Base-by-base conservation (phyloP, 2,888 invertebrate genomes). In the Limnephilus marmoratus region DNA sequence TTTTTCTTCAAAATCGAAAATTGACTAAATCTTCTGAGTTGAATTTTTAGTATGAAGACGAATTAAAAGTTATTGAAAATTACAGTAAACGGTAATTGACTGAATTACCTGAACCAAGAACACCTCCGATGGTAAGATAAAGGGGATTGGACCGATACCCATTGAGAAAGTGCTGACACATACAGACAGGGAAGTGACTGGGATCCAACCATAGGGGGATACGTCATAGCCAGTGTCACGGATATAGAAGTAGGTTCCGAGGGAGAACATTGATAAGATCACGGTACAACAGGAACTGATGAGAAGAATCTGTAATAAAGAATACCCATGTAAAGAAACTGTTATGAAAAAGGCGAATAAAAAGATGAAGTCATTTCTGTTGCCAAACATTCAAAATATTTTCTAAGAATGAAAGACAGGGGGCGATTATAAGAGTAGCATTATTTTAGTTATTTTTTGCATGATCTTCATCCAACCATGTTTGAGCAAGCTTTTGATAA, bases 81-180 rank as follows among this genome's bases (percentile, higher is more conserved):
- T 13, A 12, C 1, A 82, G 31, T 31, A 24, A n/a, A 81, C 12
- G 2, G 2, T 81, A 0, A 3, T 24, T 13, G 34, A 49, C 13
- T n/a, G 3, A 5, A 13, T 49, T 91, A 93, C 93, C 91, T 93
- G 92, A 31, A 93, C 90, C 45, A 92, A 85, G 80, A 93, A 92
- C 80, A 93, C 92, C 86, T 93, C 93, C 15, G 92, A 92, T 37
- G 90, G 88, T 18, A 93, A 87, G 12, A 93, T 90, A n/a, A 92
- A 93, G 4, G 93, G 93, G 0, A 93, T 82, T 3, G 93, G 93
- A 2, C 92, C 93, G 4, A 93, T 41, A 4, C 93, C 93, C 81
- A 93, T 81, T 13, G 93, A 89, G 85, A 90, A 93, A 12, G 92
- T 85, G 49, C 83, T 81, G 31, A 93, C 92, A 9, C 34, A 90